Base-by-base conservation (phyloP, 1,140 invertebrate genomes). In the Temnothorax curvispinosus region DNA sequence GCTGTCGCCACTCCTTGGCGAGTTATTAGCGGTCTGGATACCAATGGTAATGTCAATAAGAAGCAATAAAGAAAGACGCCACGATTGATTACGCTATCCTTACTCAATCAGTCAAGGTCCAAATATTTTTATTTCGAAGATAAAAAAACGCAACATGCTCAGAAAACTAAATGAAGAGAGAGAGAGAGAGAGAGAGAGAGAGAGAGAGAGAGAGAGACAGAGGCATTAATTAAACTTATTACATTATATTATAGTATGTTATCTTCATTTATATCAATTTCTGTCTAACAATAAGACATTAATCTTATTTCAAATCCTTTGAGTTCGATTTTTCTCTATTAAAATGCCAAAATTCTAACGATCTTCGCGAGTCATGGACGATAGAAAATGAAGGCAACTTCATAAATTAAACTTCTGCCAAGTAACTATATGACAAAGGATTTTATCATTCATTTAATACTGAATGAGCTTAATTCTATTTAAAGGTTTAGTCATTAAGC, bases 21-120 rank as follows among this genome's bases (percentile, higher is more conserved):
- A 82, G 54, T 82, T 72, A 74, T 82, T 82, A 82, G 38, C 50
- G 21, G 9, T 9, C 52, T 47, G 13, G 21, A 47, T 82, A 82
- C 27, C 41, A 52, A 81, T 58, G 9, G 27, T 47, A 72, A 56
- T 58, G 41, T 80, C 67, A 74, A 82, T 72, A 44, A 38, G 18
- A 82, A 41, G 18, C 18, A 18, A 82, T 74, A 38, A 84, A 54
- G 18, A 8, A 4, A 35, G 44, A 35, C 18, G 47, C 32, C 11
- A 64, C 44, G 54, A 50, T 62, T 60, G 11, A 60, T 74, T 35
- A 15, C 21, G 35, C 44, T 41, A 81, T 7, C 35, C n/a, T 35
- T 5, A 21, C 9, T 41, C 21, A 6, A 18, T 32, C 9, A 38
- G 15, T 67, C 11, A 6, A 27, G 21, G 35, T 47, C 6, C 56